Evolutionary conservation across 2,888 invertebrate species (phyloP).

Genomic region (Platynereis dumerilii): DNA sequence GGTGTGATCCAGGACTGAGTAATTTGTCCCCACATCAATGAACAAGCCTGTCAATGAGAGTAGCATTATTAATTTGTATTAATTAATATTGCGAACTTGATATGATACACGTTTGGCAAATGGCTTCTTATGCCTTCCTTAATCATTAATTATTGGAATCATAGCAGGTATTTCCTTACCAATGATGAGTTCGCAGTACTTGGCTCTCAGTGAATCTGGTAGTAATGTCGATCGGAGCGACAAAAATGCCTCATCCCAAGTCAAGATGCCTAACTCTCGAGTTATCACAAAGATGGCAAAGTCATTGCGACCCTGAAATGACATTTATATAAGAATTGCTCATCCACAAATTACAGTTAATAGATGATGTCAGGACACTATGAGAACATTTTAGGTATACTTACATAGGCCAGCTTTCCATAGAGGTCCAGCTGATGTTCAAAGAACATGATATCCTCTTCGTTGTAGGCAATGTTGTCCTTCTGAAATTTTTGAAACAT

Average conservation of each 20-base stretch:
- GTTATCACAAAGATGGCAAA: constrained; percentile 62
- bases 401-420: constrained; percentile 60
- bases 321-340: no score
- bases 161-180: no score
- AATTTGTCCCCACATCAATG: constrained; percentile 63
- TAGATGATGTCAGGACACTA: no score
- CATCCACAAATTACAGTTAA: no score
- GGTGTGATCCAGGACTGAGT: constrained; percentile 62
- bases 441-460: constrained; percentile 53
- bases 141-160: no score
- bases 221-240: constrained; percentile 58
- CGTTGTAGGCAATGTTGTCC: constrained; percentile 38
- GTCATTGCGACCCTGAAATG: constrained; percentile 62
- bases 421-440: constrained; percentile 61
- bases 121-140: no score
- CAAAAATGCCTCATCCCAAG: constrained; percentile 63
- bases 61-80: no score
- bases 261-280: constrained; percentile 60
- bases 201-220: constrained; percentile 61
- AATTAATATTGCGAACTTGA: no score
- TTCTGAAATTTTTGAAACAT: constrained; percentile 31
- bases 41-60: constrained; percentile 58
- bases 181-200: constrained; percentile 63
- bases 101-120: no score
- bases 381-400: no score